These are phyloP conservation scores for Elachura formosa DNA, from an alignment of 2,113 vertebrate genomes.

Conservation along the genomic window DNA sequence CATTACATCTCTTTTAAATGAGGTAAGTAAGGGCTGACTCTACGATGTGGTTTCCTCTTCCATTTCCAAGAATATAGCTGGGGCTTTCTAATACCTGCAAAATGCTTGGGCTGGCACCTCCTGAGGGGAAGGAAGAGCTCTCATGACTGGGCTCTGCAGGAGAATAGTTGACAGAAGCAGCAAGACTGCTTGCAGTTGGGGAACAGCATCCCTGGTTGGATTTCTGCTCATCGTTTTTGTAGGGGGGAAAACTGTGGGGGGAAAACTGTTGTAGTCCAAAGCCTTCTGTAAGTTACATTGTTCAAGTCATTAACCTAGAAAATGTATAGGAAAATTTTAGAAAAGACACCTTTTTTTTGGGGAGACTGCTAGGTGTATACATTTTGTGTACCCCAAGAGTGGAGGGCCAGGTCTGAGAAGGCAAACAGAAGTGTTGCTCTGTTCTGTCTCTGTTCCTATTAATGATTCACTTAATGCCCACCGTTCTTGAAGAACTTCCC, in stretches of 20 bases:
- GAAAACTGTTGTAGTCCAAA: not conserved
- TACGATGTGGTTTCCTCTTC: not conserved
- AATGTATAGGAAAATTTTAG: not conserved
- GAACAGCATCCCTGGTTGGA: not conserved
- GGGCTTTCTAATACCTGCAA: not conserved
- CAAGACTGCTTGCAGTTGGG: not conserved
- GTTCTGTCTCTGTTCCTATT: not conserved
- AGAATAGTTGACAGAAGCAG: not conserved
- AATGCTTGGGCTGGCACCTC: not conserved
- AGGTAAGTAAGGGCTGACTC: not conserved
- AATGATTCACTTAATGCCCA: not conserved
- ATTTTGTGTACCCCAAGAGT: not conserved
- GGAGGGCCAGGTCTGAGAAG: not conserved
- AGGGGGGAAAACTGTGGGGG: too few relatives aligned
- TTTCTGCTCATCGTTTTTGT: not conserved
- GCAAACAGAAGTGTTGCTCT: not conserved
- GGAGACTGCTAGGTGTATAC: not conserved
- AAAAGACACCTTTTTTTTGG: not conserved
- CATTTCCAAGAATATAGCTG: not conserved
- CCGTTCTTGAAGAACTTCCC: not conserved
- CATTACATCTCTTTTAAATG: not conserved
- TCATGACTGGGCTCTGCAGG: not conserved
- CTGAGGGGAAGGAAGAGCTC: not conserved
- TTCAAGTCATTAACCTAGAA: not conserved
- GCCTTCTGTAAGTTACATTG: not conserved